phyloP scores from a whole-genome alignment of 2,797 vertebrate genomes.

The Orestias chungarensis region DNA sequence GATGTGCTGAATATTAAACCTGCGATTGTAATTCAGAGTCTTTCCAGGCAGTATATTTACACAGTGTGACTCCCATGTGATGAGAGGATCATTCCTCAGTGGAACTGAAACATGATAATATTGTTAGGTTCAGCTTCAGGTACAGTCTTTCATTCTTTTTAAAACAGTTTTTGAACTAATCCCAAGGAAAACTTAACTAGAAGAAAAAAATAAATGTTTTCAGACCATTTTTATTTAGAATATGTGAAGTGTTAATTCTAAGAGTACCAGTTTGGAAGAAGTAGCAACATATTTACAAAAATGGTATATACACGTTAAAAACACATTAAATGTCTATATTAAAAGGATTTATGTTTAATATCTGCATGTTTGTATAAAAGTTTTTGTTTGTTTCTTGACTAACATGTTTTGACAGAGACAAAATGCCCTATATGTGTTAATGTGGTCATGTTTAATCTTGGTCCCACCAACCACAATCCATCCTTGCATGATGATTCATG shows the following conservation, averaged over 20 bases:
- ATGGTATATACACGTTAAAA: neutral
- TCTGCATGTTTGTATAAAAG: neutral
- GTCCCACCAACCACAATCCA: no score
- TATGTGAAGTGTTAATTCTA: neutral
- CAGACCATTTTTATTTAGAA: neutral
- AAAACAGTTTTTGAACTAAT: neutral
- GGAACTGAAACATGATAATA: slow-evolving; percentile 21
- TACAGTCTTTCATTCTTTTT: slow-evolving; percentile 7
- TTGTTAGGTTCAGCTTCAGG: neutral
- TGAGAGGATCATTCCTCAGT: slow-evolving; percentile 14
- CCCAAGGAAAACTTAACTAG: neutral
- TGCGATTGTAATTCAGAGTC: slow-evolving; percentile 21
- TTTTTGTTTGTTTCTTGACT: neutral
- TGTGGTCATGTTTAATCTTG: neutral
- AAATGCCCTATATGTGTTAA: neutral
- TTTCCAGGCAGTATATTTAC: slow-evolving; percentile 29
- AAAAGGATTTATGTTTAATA: neutral
- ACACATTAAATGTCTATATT: neutral
- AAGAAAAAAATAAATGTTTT: neutral
- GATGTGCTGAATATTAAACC: slow-evolving; percentile 22
- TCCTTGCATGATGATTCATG: no score
- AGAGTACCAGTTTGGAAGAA: neutral
- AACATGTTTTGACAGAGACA: neutral
- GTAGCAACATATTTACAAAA: neutral
- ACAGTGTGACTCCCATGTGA: slow-evolving; percentile 14